Evolutionary conservation across 2,113 vertebrate genomes (phyloP), one percentile per base, ranked within the genome.

Genomic region (Morone chrysops): DNA sequence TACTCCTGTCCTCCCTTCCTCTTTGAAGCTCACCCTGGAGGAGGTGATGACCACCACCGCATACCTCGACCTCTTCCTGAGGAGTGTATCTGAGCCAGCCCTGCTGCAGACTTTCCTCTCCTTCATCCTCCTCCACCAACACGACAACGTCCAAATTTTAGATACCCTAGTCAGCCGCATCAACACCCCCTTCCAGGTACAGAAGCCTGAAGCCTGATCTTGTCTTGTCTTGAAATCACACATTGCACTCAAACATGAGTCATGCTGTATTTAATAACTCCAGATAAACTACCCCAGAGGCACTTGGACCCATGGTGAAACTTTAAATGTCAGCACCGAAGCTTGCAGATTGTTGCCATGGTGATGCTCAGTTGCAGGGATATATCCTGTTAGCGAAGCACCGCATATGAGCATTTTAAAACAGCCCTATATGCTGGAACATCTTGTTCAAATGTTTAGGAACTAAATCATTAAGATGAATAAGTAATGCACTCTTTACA

Each of bases 1-100:
- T 20, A 0, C 36, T 68, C 4, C 5, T 66, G 53, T 47, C 6
- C 17, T 12, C 22, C 41, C 41, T 67, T 0, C 1, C 11, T 13
- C 16, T 69, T 17, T 86, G 5, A 67, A 99, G 98, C 93, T 97
- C 74, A 99, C 98, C 0, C 94, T 99, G 71, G 98, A 99, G 87
- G 98, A 99, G 80, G 97, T 99, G 84, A 99, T 99, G 98, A 96
- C 98, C 62, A 99, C 98, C 12, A 99, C 98, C 0, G 98, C 97
- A 0, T 99, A 99, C 78, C 90, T 99, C 81, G 98, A 99, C 92
- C 96, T 99, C 50, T 99, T 99, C 83, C 87, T 99, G 81, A 95
- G 97, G 6, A 97, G 96, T 0, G 94, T 98, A 70, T 96, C 97
- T 0, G 98, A 99, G 92, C 97, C 97, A 6, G 96, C 97, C 0